A percentile compares a stretch with the other conserved stretches of the same genome.
These are phyloP conservation scores for Hemitrygon akajei DNA, from an alignment of 2,797 vertebrate species.

Conservation along the genomic window DNA sequence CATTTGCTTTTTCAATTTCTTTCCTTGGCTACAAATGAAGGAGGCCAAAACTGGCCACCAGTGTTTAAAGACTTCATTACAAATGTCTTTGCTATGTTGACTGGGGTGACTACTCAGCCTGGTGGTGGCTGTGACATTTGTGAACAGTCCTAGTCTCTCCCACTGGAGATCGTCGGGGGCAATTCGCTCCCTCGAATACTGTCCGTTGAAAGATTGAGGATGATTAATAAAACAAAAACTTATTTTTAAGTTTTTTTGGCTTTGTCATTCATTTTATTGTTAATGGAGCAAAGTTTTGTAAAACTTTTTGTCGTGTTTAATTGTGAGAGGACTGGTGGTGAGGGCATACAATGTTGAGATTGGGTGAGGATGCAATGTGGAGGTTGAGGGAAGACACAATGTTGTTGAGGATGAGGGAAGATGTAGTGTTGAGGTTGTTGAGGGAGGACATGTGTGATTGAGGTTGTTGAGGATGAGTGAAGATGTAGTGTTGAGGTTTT, in stretches of 20 bases:
- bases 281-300: too few species aligned
- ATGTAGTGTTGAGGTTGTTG: too few species aligned
- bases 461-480: too few species aligned
- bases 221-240: neutral
- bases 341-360: too few species aligned
- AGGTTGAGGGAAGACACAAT: too few species aligned
- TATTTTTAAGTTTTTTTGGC: constrained; percentile 6
- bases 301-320: too few species aligned
- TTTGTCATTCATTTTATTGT: neutral
- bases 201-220: neutral
- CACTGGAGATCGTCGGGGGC: neutral
- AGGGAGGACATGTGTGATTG: too few species aligned
- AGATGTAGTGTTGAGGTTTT: too few species aligned
- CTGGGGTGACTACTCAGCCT: neutral
- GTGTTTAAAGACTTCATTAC: neutral
- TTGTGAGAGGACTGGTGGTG: too few species aligned
- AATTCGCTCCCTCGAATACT: neutral
- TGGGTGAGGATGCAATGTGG: too few species aligned
- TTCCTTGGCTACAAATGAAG: neutral
- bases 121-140: neutral
- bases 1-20: neutral
- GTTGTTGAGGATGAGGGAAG: too few species aligned
- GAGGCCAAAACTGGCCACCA: neutral
- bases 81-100: neutral
- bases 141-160: neutral